Conservation (phyloP, 2,797 vertebrate species). For the Oreonectes daqikongensis region DNA sequence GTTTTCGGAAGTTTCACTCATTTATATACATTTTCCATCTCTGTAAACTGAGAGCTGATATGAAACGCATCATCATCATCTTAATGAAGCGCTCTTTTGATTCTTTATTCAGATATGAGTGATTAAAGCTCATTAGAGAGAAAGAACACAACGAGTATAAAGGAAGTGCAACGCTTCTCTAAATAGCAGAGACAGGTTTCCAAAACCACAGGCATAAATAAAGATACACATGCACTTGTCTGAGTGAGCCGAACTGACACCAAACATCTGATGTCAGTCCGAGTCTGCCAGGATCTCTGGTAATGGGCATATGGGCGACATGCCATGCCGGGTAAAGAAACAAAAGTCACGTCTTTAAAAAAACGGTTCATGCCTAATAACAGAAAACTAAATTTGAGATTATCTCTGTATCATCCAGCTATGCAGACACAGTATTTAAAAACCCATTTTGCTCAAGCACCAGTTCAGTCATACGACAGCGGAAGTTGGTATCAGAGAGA, state of each 20-base stretch:
- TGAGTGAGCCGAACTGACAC: background rate
- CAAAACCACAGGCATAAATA: background rate
- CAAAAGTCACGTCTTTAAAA: no score
- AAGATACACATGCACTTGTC: background rate
- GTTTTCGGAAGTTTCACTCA: background rate
- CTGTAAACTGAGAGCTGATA: background rate
- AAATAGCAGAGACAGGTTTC: constrained; percentile 22
- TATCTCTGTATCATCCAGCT: no score
- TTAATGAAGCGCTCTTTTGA: constrained; percentile 29
- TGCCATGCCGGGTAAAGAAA: background rate
- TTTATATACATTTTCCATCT: background rate
- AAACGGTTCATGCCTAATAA: no score
- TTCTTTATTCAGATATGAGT: constrained; percentile 32
- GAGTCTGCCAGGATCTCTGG: background rate
- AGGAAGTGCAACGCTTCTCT: constrained; percentile 33
- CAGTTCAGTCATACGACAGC: background rate
- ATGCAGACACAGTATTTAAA: background rate
- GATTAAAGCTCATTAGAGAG: constrained; percentile 44
- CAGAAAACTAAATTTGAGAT: no score
- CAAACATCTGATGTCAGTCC: background rate
- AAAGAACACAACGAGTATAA: constrained; percentile 42
- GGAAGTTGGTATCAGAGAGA: background rate
- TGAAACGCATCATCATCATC: background rate
- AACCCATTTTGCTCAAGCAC: background rate
- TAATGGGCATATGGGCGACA: background rate